Conservation (phyloP, 2,888 invertebrate genomes). For the Drosophila pseudotakahashii region DNA sequence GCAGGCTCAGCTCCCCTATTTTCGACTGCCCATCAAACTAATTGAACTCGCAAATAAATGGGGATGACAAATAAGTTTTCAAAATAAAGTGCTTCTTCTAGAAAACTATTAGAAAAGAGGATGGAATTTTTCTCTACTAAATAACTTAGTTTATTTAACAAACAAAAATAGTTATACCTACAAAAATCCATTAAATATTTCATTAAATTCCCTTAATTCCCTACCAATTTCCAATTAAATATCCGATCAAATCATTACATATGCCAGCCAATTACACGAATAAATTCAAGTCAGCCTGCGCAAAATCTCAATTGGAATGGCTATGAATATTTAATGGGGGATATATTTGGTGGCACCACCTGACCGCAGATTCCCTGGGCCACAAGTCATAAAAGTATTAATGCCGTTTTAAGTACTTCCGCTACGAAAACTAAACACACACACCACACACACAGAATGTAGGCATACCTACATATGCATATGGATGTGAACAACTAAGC, state of each 20-base stretch:
- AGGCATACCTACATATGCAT: slow-evolving; percentile 29
- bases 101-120: background rate
- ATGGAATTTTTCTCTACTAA: background rate
- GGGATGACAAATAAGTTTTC: background rate
- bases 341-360: slow-evolving; percentile 61
- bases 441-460: slow-evolving; percentile 14
- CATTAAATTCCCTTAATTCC: background rate
- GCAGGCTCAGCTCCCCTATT: slow-evolving; percentile 2
- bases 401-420: slow-evolving; percentile 76
- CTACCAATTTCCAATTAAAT: slow-evolving; percentile 1
- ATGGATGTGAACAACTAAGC: slow-evolving; percentile 40
- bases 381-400: slow-evolving; percentile 76
- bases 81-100: background rate
- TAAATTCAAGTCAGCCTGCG: slow-evolving; percentile 14
- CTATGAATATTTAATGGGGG: slow-evolving; percentile 64
- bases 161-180: background rate
- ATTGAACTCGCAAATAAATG: slow-evolving; percentile 37
- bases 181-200: background rate
- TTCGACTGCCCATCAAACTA: slow-evolving; percentile 18
- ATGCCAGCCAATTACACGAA: slow-evolving; percentile 28
- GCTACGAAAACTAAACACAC: slow-evolving; percentile 66
- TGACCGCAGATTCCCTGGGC: slow-evolving; percentile 74
- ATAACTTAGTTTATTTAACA: background rate
- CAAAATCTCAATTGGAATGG: slow-evolving; percentile 35
- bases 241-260: slow-evolving; percentile 17